These are phyloP conservation scores for Dermolepida albohirtum DNA, from an alignment of 2,888 invertebrate species.

Conservation along the genomic window DNA sequence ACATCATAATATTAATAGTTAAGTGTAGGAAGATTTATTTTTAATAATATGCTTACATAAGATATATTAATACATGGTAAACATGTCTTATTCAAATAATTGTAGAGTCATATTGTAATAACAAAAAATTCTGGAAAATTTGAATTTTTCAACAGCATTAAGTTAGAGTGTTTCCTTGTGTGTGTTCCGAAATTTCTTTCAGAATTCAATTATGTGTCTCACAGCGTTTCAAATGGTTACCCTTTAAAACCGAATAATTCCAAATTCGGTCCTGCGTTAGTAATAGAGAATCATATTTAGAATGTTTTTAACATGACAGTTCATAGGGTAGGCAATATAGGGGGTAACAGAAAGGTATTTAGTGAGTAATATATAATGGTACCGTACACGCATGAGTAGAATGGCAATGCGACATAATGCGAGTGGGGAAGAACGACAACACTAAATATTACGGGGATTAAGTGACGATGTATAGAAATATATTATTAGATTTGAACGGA, in stretches of 20 bases:
- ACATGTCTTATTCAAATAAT: too few species aligned
- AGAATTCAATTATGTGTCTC: too few species aligned
- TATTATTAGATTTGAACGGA: slow-evolving; percentile 54
- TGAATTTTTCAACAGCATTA: too few species aligned
- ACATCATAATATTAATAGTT: too few species aligned
- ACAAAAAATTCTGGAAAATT: too few species aligned
- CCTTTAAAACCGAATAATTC: neutral
- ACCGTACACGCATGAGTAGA: slow-evolving; percentile 52
- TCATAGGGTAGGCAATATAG: slow-evolving; percentile 27
- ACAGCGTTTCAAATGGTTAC: too few species aligned
- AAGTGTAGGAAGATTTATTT: too few species aligned
- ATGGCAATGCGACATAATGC: slow-evolving; percentile 51
- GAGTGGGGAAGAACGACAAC: slow-evolving; percentile 19
- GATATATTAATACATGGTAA: too few species aligned
- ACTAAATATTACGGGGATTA: slow-evolving; percentile 55
- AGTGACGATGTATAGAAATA: slow-evolving; percentile 55
- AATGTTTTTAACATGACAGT: slow-evolving; percentile 54
- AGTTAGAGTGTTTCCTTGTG: too few species aligned
- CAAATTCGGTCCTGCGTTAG: slow-evolving; percentile 11
- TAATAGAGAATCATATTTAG: slow-evolving; percentile 45
- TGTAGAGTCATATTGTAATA: too few species aligned
- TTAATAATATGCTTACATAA: too few species aligned
- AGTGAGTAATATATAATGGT: slow-evolving; percentile 55
- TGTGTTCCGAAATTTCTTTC: too few species aligned
- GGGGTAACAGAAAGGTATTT: slow-evolving; percentile 55